Conservation (phyloP, 2,888 invertebrate genomes). For the Tenthredo livida region DNA sequence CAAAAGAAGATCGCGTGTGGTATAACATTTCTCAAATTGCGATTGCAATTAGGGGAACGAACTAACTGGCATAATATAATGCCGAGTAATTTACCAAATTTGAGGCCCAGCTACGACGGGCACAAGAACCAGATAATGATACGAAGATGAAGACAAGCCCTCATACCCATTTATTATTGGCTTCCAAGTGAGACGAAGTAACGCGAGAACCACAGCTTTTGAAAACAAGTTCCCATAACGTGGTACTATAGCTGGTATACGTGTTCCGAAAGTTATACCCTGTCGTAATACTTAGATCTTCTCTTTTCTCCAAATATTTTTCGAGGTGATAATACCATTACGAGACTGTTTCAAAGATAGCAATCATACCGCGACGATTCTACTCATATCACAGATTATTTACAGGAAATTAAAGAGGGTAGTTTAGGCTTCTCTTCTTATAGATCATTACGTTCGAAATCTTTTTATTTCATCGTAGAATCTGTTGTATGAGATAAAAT, state of each 20-base stretch:
- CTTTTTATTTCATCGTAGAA: background rate
- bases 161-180: background rate
- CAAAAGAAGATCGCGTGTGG: background rate
- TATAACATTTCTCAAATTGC: background rate
- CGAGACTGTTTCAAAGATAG: background rate
- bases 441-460: background rate
- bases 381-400: background rate
- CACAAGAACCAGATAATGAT: background rate
- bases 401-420: background rate
- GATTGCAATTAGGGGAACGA: background rate
- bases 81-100: background rate
- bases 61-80: background rate
- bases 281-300: background rate
- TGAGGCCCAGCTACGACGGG: background rate
- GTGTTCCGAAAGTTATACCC: background rate
- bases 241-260: background rate
- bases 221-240: background rate
- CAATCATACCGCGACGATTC: background rate
- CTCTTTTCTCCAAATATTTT: background rate
- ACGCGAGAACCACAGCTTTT: background rate
- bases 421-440: background rate
- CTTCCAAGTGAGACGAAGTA: background rate
- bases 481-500: too few relatives aligned
- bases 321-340: background rate
- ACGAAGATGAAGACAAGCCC: background rate